Conservation (phyloP, 2,797 vertebrate genomes). For the Squalus acanthias region DNA sequence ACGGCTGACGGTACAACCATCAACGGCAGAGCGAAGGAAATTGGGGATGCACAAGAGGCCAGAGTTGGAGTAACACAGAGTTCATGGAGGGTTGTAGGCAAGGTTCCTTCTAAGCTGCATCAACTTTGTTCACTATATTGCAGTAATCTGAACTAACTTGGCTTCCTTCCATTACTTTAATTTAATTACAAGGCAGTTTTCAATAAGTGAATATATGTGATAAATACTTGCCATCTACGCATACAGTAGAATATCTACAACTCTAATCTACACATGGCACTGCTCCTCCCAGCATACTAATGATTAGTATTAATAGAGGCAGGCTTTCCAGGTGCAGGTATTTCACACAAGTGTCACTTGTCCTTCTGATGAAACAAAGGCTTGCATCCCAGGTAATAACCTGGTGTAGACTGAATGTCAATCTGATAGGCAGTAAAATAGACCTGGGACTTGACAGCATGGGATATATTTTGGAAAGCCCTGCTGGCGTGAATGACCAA, state of each 20-base stretch:
- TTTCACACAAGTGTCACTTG: background rate
- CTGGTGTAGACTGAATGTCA: background rate
- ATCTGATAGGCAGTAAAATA: background rate
- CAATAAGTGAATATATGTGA: background rate
- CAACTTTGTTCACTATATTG: background rate
- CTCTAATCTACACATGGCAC: background rate
- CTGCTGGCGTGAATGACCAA: background rate
- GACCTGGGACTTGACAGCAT: background rate
- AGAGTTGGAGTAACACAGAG: background rate
- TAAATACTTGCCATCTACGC: background rate
- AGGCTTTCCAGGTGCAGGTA: background rate
- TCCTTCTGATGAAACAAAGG: background rate
- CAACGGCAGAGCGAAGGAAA: background rate
- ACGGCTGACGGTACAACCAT: background rate
- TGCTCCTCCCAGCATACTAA: background rate
- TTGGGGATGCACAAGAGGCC: background rate
- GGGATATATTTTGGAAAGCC: background rate
- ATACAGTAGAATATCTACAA: background rate
- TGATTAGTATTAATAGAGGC: background rate
- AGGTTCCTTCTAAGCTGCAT: background rate
- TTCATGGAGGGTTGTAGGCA: background rate
- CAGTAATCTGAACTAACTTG: background rate
- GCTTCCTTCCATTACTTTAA: background rate
- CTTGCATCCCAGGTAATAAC: background rate
- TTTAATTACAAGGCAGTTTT: background rate